Base-by-base conservation (phyloP, 1,140 invertebrate species). In the Thaumetopoea pityocampa region DNA sequence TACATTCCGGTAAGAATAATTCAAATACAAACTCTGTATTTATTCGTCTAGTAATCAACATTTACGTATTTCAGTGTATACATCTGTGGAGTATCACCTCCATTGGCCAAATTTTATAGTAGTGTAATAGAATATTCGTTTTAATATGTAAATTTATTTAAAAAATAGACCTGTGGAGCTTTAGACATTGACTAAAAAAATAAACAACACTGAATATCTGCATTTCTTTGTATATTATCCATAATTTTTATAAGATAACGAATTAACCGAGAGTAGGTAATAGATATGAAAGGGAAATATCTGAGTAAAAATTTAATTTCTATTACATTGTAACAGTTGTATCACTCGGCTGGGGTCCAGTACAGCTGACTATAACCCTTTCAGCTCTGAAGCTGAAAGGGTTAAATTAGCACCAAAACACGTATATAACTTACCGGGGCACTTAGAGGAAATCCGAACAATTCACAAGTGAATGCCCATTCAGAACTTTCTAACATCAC, bases 1-100 rank as follows among this genome's bases (percentile, higher is more conserved):
- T 89, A 34, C 89, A 90, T 78, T 90, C 89, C 64, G 89, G 89
- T 90, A 87, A 84, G 74, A 50, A 28, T 38, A 23, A 19, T 45
- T 32, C 14, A 5, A 44, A 16, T 20, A 11, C 16, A 22, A 26
- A 15, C 11, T 40, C 10, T 23, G 26, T 40, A 16, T n/a, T n/a
- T n/a, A n/a, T n/a, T n/a, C n/a, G n/a, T n/a, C n/a, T n/a, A n/a
- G n/a, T n/a, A n/a, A n/a, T n/a, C n/a, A n/a, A n/a, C n/a, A n/a
- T n/a, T n/a, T n/a, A n/a, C n/a, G n/a, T n/a, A n/a, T n/a, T n/a
- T n/a, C n/a, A n/a, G n/a, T n/a, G n/a, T n/a, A n/a, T n/a, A n/a
- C n/a, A n/a, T n/a, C n/a, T n/a, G n/a, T n/a, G n/a, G n/a, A 9
- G 12, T 7, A n/a, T 16, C 15, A 3, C 10, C 20, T 29, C 22